A percentile compares a stretch with the other conserved stretches of the same genome.
Conservation (phyloP, 2,113 vertebrate genomes). For the Cryptotis parvus region DNA sequence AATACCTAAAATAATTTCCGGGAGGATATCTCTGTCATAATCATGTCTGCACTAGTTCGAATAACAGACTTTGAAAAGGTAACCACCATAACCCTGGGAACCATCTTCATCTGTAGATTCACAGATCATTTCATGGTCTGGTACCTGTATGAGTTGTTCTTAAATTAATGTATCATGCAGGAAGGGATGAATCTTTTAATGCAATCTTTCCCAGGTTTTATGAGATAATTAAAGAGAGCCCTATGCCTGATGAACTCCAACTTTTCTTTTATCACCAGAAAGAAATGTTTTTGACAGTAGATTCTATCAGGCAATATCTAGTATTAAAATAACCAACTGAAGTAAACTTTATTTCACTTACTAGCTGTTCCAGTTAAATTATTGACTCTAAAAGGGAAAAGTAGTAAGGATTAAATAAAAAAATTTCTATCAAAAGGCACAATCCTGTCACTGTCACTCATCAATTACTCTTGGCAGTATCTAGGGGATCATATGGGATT, state of each 20-base stretch:
- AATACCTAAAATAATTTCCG: not conserved
- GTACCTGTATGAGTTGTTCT: not conserved
- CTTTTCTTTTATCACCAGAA: conserved; percentile 24
- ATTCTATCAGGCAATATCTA: not conserved
- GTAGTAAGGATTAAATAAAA: not conserved
- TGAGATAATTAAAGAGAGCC: conserved; percentile 42
- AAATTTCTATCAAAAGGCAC: not conserved
- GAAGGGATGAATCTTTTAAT: conserved; percentile 40
- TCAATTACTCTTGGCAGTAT: not conserved
- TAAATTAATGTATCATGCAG: not conserved
- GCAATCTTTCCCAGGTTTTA: conserved; percentile 30
- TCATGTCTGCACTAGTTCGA: not conserved
- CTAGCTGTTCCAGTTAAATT: not conserved
- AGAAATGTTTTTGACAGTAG: not conserved
- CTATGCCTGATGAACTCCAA: not conserved
- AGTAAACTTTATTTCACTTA: not conserved
- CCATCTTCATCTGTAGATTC: not conserved
- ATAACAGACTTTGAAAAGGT: not conserved
- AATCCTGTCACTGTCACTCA: too few species aligned
- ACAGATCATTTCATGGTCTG: conserved; percentile 22
- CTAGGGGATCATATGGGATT: too few species aligned
- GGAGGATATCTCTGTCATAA: not conserved
- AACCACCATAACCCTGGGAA: not conserved
- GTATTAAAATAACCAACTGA: not conserved
- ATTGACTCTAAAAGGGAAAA: not conserved